Base-by-base conservation (phyloP, 1,140 invertebrate species). In the Episyrphus balteatus region DNA sequence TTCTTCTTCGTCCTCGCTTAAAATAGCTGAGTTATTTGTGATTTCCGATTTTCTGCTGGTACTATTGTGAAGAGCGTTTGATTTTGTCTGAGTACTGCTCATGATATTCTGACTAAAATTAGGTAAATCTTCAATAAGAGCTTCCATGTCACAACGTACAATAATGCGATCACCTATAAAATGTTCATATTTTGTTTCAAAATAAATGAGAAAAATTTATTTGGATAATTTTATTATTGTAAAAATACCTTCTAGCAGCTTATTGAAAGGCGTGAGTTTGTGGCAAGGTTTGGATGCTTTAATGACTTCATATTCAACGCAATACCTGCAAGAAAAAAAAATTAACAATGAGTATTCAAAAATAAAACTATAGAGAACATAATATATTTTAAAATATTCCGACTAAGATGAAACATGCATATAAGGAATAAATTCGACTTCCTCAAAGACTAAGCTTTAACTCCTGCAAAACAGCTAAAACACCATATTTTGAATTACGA, bases 281-380 rank as follows among this genome's bases (percentile, higher is more conserved):
- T 83, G 81, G 59, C 86, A 90, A 3, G 82, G 82, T 55, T 86
- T 86, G 5, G 84, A 81, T 5, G 83, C 79, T 67, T 88, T 88
- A 36, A 82, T 73, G 13, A 90, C 79, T 66, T 87, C 81, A 56
- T 86, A 90, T 55, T 86, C 80, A 5, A 88, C 82, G 60, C 85
- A 88, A 62, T 88, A 88, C 59, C 86, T 89, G 78, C 19, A 82
- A 56, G 7, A 42, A 42, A 42, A 42, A 42, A 7, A 21, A 37
- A 37, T 37, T 37, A 8, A 5, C 3, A 26, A 26, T 26, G 21
- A 5, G 3, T 26, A 8, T 26, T 26, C 3, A 26, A 26, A 26
- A 26, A 26, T 26, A 5, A 26, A 8, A 26, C 3, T 26, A 26
- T 26, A 26, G 21, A n/a, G n/a, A n/a, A n/a, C n/a, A n/a, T n/a